Conservation (phyloP, 2,113 vertebrate genomes). For the Orcinus orca region DNA sequence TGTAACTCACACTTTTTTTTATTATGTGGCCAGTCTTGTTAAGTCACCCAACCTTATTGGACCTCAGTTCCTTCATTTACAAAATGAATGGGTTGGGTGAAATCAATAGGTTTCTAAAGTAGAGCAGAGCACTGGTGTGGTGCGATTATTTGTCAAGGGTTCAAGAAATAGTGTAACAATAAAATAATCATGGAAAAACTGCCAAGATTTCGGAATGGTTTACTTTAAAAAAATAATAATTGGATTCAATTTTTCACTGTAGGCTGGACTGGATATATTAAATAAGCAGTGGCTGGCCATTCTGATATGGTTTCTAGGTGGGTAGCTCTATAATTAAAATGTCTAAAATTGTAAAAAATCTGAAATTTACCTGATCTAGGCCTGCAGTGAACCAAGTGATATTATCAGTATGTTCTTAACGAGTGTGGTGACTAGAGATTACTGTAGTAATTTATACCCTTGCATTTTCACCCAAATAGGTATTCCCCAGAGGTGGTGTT, state of each 20-base stretch:
- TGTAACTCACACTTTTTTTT: background rate
- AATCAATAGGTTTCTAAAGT: background rate
- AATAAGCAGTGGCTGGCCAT: background rate
- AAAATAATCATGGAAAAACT: background rate
- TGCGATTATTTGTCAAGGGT: background rate
- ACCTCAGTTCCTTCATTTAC: background rate
- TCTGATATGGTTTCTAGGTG: background rate
- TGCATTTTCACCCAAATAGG: background rate
- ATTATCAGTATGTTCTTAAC: background rate
- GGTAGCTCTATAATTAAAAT: background rate
- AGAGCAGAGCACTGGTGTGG: accelerated
- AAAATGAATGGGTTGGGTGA: background rate
- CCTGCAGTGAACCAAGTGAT: background rate
- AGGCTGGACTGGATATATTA: background rate
- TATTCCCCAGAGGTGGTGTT: background rate
- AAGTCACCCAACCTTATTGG: background rate
- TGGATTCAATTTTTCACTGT: background rate
- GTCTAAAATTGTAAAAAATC: background rate
- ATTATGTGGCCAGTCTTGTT: background rate
- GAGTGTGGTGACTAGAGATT: background rate
- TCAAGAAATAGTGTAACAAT: background rate
- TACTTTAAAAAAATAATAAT: background rate
- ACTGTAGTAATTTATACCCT: background rate
- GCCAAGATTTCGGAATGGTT: background rate
- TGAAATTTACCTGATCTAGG: background rate